Evolutionary conservation across 2,888 invertebrate species (phyloP), one percentile per base, ranked within the genome.

Genomic region (Smittia sp.): DNA sequence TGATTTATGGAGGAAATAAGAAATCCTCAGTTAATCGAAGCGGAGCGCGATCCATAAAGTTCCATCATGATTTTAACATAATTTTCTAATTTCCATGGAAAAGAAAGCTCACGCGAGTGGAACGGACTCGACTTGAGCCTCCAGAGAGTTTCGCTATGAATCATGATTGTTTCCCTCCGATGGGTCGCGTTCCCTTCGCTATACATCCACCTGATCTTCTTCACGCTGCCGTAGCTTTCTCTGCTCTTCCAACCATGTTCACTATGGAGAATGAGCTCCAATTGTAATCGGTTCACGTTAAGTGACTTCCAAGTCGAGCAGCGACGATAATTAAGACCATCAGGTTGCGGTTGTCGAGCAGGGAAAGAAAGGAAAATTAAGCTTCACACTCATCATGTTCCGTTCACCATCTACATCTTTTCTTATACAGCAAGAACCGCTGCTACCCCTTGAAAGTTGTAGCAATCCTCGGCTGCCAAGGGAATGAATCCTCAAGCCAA

Each of bases 81-180:
- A 69, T 69, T 69, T 54, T 69, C 69, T 69, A 69, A 69, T 69
- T 68, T 68, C 68, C 22, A 69, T 54, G 69, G 54, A 69, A 54
- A 25, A 39, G 13, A 7, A 15, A 52, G 41, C 15, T 39, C 69
- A 69, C 27, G 27, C 52, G 69, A 69, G 69, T 69, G 69, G 69
- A 69, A 69, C 69, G 6, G 52, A 69, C 22, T 58, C 20, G 54
- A 27, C 52, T 32, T 9, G 9, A 32, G 32, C 9, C 32, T 32
- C 32, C 3, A 9, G 22, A 20, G 67, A 67, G 41, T 6, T 22
- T 18, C 18, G 1, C 41, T 32, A 32, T 69, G 54, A 69, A 69
- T 69, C 69, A 69, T 69, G 52, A 69, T 69, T 18, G 58, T 58
- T 58, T 58, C 58, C 58, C 58, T 58, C 58, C 18, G 22, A n/a